phyloP scores from a whole-genome alignment of 2,888 invertebrate genomes.

The Octodonta nipae region DNA sequence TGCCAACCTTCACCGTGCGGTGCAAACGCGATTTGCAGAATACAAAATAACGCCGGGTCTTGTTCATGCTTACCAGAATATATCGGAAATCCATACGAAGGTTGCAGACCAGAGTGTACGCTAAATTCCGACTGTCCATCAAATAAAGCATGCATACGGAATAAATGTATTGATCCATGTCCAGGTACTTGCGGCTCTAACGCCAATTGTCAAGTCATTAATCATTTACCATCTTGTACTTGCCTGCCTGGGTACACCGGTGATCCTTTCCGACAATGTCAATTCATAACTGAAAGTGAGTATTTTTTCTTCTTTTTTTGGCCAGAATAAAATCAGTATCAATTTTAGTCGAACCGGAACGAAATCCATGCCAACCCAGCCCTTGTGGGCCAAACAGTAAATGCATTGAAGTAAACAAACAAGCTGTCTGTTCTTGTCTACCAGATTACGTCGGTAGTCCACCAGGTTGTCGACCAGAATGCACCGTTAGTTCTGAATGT shows the following conservation, averaged over 20 bases:
- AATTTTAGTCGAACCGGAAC: constrained; percentile 21
- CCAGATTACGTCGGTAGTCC: constrained; percentile 55
- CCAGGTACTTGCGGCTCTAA: constrained; percentile 65
- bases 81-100: constrained; percentile 65
- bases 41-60: constrained; percentile 48
- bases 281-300: too few relatives aligned
- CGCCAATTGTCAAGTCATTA: constrained; percentile 60
- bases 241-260: constrained; percentile 52
- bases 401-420: constrained; percentile 41
- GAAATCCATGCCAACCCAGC: constrained; percentile 54
- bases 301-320: too few relatives aligned
- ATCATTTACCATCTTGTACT: constrained; percentile 56
- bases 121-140: constrained; percentile 58
- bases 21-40: constrained; percentile 50
- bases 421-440: constrained; percentile 60
- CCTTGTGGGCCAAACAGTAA: constrained; percentile 72
- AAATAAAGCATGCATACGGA: constrained; percentile 56
- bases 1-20: constrained; percentile 60
- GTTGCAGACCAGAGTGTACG: constrained; percentile 63
- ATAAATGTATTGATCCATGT: constrained; percentile 68
- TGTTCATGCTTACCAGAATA: constrained; percentile 58
- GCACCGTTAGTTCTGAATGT: constrained; percentile 59
- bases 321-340: too few relatives aligned
- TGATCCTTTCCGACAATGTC: constrained; percentile 40
- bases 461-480: constrained; percentile 61